Evolutionary conservation across 2,888 invertebrate genomes (phyloP).

Genomic region (Amiota mariae): DNA sequence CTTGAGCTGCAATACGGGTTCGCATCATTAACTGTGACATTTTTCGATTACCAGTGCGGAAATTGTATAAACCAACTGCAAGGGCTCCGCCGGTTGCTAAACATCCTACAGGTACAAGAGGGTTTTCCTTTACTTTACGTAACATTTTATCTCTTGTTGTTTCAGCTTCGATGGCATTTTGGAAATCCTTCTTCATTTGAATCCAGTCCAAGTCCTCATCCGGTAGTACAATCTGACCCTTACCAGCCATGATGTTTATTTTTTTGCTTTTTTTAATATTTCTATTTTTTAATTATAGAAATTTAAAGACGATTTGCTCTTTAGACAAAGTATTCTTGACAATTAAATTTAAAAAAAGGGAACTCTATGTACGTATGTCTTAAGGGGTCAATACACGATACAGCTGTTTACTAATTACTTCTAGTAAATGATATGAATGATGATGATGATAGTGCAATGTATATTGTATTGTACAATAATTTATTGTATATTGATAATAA

Average conservation of each 20-base stretch:
- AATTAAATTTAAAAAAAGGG: too few relatives aligned
- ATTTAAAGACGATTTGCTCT: too few relatives aligned
- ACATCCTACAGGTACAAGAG: constrained; percentile 86
- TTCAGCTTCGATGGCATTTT: constrained; percentile 74
- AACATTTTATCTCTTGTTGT: constrained; percentile 78
- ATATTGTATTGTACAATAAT: too few relatives aligned
- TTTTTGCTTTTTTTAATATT: too few relatives aligned
- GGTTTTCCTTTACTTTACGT: constrained; percentile 85
- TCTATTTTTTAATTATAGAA: too few relatives aligned
- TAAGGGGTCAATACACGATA: too few relatives aligned
- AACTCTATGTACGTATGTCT: too few relatives aligned
- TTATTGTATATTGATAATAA: too few relatives aligned
- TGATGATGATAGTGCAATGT: too few relatives aligned
- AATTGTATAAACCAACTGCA: constrained; percentile 82
- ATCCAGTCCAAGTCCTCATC: constrained; percentile 81
- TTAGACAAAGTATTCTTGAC: too few relatives aligned
- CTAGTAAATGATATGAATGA: too few relatives aligned
- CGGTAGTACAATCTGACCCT: constrained; percentile 41
- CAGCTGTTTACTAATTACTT: too few relatives aligned
- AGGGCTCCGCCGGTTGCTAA: constrained; percentile 82
- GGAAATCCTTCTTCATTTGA: constrained; percentile 78
- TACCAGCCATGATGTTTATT: neutral
- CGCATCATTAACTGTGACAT: constrained; percentile 93
- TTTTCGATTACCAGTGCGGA: constrained; percentile 78
- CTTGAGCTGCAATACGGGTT: constrained; percentile 86